Base-by-base conservation (phyloP, 2,113 vertebrate species). In the Sarotherodon lohbergeri region DNA sequence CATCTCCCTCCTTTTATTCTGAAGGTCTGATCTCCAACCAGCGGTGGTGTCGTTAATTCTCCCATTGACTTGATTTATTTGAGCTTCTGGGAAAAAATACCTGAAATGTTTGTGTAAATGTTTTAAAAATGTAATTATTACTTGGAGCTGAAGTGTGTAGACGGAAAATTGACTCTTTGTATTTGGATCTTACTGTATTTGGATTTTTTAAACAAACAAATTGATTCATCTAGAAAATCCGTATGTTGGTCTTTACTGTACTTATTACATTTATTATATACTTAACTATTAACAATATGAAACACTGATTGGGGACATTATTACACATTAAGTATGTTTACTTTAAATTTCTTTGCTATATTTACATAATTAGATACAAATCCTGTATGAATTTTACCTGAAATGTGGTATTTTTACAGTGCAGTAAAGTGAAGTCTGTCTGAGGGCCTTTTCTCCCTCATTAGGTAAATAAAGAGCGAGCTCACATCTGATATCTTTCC, bases 81-180 rank as follows among this genome's bases (percentile, higher is more conserved):
- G 63, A 71, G 63, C n/a, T 5, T 41, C 63, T n/a, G 10, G 34
- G 34, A n/a, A n/a, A 6, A 39, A 39, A n/a, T 1, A 0, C 17
- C 0, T 0, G 32, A 36, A 63, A 63, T 36, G 57, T 66, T 66
- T 0, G 0, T 36, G 3, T 11, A n/a, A 66, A 63, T 36, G 61
- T 66, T 66, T 66, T 66, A 39, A 36, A 4, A n/a, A n/a, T 63
- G 0, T 0, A 34, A 63, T n/a, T 4, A 7, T 12, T n/a, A 63
- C 6, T n/a, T 36, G 9, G 17, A 63, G 32, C 59, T 63, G 17
- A 63, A 63, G 59, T 19, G 59, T 63, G 59, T 0, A 11, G 29
- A 63, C 1, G 29, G 2, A 63, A 34, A 63, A 63, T 2, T 34
- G 16, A 63, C 32, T 36, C 32, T 3, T 12, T 63, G 9, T 19